phyloP scores from a whole-genome alignment of 2,113 vertebrate species.

The Nothocercus julius region DNA sequence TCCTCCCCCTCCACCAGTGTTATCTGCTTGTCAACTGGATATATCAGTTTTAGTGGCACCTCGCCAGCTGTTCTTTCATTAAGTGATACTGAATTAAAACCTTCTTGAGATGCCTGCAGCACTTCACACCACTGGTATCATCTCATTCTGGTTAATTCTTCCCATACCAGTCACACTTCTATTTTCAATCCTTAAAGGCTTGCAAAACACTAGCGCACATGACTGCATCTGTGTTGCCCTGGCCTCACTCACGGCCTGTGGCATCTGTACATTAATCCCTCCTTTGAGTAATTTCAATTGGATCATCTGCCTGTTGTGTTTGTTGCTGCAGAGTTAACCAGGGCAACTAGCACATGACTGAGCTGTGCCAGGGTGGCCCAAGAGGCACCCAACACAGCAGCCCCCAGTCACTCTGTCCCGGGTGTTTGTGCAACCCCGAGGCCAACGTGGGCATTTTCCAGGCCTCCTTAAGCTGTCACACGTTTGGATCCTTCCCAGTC shows the following conservation, averaged over 20 bases:
- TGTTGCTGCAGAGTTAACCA: neutral
- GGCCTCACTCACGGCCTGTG: neutral
- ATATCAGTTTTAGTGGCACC: neutral
- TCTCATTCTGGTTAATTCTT: neutral
- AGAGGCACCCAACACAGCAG: fast-evolving
- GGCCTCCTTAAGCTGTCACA: neutral
- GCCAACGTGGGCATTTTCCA: neutral
- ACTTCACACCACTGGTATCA: neutral
- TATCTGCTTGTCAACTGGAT: neutral
- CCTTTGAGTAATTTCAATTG: neutral
- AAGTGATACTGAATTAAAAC: neutral
- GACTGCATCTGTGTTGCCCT: neutral
- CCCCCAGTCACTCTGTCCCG: fast-evolving
- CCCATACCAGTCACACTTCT: neutral
- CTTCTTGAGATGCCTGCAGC: neutral
- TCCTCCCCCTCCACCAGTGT: neutral
- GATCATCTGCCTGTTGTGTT: neutral
- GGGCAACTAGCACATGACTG: fast-evolving
- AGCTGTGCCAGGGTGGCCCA: neutral
- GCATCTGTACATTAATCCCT: neutral
- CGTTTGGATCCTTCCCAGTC: neutral
- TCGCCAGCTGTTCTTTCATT: neutral
- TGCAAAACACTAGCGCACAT: neutral
- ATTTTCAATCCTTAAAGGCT: neutral
- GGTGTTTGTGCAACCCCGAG: no score